These are phyloP conservation scores for Pionites leucogaster DNA, from an alignment of 2,113 vertebrate genomes.

Conservation along the genomic window DNA sequence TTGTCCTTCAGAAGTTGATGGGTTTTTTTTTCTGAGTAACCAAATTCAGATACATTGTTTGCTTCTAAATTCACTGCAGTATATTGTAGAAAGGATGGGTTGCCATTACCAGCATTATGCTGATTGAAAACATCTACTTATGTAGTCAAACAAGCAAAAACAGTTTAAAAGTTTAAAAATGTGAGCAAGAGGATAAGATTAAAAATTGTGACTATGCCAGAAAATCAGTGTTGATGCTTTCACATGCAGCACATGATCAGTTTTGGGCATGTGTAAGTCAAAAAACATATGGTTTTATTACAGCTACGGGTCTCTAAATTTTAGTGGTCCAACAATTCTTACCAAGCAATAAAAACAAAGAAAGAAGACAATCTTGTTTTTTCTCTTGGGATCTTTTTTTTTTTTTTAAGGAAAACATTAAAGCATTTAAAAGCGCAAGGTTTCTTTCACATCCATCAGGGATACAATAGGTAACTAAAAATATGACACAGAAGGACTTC, in stretches of 20 bases:
- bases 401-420: neutral
- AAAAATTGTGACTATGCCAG: neutral
- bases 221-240: neutral
- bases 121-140: neutral
- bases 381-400: neutral
- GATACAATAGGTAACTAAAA: neutral
- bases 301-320: neutral
- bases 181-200: neutral
- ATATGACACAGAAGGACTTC: neutral
- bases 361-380: neutral
- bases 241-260: accelerated
- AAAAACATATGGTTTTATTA: neutral
- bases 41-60: neutral
- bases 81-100: neutral
- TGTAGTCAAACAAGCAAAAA: neutral
- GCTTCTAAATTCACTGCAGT: neutral
- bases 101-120: neutral
- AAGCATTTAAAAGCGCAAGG: neutral
- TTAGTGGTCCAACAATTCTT: neutral
- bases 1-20: neutral
- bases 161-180: neutral
- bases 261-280: neutral
- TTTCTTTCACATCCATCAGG: neutral
- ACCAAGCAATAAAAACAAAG: neutral
- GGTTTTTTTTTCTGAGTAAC: neutral